Evolutionary conservation across 2,888 invertebrate species (phyloP).

Genomic region (Pandemis heparana): DNA sequence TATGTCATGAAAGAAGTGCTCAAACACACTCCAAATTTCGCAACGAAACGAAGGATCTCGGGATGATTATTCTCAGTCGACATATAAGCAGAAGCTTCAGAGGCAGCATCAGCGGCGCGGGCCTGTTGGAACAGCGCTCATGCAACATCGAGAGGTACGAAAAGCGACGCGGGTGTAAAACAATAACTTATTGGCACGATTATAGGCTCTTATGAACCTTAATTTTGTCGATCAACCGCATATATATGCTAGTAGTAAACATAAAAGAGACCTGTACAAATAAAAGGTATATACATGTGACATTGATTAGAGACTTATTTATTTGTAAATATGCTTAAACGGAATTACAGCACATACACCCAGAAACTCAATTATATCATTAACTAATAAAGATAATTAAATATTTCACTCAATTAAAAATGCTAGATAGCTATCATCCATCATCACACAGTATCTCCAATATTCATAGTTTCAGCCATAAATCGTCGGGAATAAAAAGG

Average conservation of each 20-base stretch:
- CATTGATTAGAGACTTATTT: not conserved
- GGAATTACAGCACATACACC: too few species aligned
- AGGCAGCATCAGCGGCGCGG: conserved; percentile 6
- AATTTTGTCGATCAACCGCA: conserved; percentile 22
- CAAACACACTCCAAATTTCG: not conserved
- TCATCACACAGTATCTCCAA: too few species aligned
- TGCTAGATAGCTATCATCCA: too few species aligned
- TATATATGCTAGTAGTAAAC: conserved; percentile 29
- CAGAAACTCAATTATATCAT: too few species aligned
- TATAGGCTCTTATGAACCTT: not conserved
- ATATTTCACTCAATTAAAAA: too few species aligned
- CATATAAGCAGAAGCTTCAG: conserved; percentile 16
- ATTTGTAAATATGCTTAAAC: too few species aligned
- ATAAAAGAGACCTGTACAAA: not conserved
- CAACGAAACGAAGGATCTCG: not conserved
- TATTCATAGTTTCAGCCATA: too few species aligned
- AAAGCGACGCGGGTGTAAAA: conserved; percentile 32
- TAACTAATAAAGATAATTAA: too few species aligned
- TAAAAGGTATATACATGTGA: not conserved
- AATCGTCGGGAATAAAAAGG: too few species aligned
- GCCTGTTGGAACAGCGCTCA: conserved; percentile 1
- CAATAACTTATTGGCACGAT: not conserved
- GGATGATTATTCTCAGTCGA: not conserved
- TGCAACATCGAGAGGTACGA: conserved; percentile 27
- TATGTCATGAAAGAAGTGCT: not conserved